Evolutionary conservation across 2,888 invertebrate genomes (phyloP).

Genomic region (Monoplex corrugatus): DNA sequence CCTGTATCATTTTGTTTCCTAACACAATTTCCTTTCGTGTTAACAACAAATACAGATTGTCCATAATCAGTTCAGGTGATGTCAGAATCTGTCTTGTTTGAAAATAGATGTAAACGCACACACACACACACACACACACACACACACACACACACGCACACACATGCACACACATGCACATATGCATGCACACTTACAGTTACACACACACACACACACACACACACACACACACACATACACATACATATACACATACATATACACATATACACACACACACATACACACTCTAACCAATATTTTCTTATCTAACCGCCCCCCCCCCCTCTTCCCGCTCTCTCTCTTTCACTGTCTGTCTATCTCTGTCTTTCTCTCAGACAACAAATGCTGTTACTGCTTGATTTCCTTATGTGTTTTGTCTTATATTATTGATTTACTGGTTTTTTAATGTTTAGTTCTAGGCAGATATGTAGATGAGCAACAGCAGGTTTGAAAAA

Average conservation of each 20-base stretch:
- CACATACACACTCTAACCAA: neutral
- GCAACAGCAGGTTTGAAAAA: no score
- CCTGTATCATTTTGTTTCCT: no score
- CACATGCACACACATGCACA: neutral
- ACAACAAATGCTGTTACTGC: no score
- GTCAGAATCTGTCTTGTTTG: no score
- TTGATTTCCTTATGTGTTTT: neutral
- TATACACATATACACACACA: neutral
- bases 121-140: no score
- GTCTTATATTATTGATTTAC: neutral
- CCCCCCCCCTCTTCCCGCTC: neutral
- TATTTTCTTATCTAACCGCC: neutral
- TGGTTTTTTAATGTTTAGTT: neutral
- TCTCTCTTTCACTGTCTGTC: neutral
- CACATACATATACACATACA: neutral
- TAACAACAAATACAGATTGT: no score
- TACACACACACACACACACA: conserved; percentile 42
- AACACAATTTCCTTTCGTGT: no score
- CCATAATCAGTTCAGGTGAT: no score
- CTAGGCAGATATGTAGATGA: neutral
- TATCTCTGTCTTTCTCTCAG: conserved; percentile 34
- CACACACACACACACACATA: conserved; percentile 23
- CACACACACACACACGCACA: neutral
- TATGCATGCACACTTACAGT: conserved; percentile 19
- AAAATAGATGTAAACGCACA: no score